Evolutionary conservation across 2,888 invertebrate genomes (phyloP), one percentile per base, ranked within the genome.

Genomic region (Nomada lathburiana): DNA sequence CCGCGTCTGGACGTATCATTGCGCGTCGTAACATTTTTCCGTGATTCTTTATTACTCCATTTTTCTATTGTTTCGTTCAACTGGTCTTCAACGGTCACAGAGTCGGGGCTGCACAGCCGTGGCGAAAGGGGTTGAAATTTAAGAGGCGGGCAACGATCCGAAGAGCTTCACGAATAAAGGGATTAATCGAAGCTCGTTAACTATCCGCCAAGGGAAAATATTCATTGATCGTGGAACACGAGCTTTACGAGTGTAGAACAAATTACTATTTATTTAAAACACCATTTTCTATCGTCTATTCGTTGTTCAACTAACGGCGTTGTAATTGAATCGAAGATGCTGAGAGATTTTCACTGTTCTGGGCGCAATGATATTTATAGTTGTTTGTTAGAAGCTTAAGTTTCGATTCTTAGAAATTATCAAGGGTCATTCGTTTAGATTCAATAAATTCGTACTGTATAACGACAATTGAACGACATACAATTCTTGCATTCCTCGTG

Each of bases 171-270:
- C 42, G 63, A 62, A 57, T 68, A 75, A 78, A 75, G 47, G 78
- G 68, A 75, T 75, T 78, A 75, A 78, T 75, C 78, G 78, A 78
- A 68, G 75, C 67, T 75, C 76, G 75, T 78, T 78, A 78, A 75
- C 75, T 78, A 62, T 63, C 67, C 62, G 42, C 20, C n/a, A 20
- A 20, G 62, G 20, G 75, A 42, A 75, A 68, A 68, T 78, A 68
- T 75, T 78, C 78, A 75, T 78, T 78, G 68, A 78, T 78, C 78
- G 55, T 55, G 75, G 29, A 65, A 65, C 74, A 52, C 44, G 36
- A 68, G 67, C 55, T 75, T 62, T 50, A 26, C 68, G 50, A 53
- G 53, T 36, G 67, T n/a, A 23, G 26, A 62, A 75, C 78, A 53
- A 75, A 75, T 78, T 68, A 63, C 55, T n/a, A n/a, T n/a, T n/a